These are phyloP conservation scores for Cyrtodaria siliqua DNA, from an alignment of 2,888 invertebrate genomes.

Conservation along the genomic window DNA sequence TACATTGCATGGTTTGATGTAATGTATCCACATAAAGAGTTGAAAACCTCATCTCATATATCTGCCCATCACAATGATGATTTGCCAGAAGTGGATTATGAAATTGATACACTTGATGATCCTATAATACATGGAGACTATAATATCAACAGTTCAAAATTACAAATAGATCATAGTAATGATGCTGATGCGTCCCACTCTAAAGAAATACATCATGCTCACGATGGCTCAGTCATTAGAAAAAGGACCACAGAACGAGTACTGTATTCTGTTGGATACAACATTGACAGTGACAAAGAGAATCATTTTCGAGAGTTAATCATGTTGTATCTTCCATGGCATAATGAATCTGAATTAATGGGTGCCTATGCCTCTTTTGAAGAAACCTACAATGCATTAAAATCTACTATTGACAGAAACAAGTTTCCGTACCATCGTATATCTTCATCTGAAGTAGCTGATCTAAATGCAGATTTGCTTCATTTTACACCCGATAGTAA, in stretches of 20 bases:
- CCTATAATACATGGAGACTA: too few species aligned
- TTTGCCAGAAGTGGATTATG: background rate
- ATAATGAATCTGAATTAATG: constrained; percentile 63
- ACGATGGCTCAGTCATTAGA: background rate
- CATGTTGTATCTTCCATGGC: constrained; percentile 75
- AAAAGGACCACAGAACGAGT: background rate
- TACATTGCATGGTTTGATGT: constrained; percentile 5
- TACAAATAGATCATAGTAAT: too few species aligned
- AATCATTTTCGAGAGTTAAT: constrained; percentile 51
- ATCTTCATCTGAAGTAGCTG: constrained; percentile 4
- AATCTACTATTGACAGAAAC: background rate
- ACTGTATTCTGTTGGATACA: background rate
- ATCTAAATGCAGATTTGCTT: constrained; percentile 12
- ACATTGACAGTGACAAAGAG: constrained; percentile 58
- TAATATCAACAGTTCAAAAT: background rate
- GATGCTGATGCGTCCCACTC: background rate
- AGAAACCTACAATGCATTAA: constrained; percentile 19
- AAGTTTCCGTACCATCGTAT: background rate
- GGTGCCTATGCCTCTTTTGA: constrained; percentile 29
- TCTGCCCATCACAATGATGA: background rate
- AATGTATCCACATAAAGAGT: background rate
- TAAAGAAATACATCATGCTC: background rate
- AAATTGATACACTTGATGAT: background rate
- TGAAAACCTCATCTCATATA: background rate
- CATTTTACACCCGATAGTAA: background rate